Percentiles rank a stretch among this genome's conserved stretches.
phyloP scores from a whole-genome alignment of 2,113 vertebrate genomes.

The Erythrocercus mccallii region DNA sequence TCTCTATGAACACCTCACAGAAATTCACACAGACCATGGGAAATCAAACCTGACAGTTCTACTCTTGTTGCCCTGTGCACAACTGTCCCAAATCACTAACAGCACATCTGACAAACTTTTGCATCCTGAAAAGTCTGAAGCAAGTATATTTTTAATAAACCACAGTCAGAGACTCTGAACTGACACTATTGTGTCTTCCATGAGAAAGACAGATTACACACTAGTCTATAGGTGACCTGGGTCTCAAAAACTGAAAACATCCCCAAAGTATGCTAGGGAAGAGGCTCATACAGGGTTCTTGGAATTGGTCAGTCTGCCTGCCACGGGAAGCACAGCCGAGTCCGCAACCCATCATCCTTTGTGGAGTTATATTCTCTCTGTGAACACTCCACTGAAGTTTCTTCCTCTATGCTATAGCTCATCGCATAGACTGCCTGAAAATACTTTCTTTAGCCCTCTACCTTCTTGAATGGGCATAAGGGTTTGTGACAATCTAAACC shows the following conservation, averaged over 20 bases:
- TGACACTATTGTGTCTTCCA: neutral
- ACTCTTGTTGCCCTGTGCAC: fast-evolving
- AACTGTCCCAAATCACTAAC: neutral
- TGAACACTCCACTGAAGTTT: neutral
- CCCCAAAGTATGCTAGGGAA: neutral
- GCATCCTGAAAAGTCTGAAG: neutral
- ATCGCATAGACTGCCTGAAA: neutral
- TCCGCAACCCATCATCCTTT: neutral
- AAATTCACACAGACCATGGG: neutral
- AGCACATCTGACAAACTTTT: neutral
- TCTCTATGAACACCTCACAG: neutral
- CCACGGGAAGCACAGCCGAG: neutral
- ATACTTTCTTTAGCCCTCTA: neutral
- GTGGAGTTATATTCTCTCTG: neutral
- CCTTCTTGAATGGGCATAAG: neutral
- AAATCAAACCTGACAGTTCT: neutral
- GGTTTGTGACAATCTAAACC: neutral
- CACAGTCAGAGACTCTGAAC: neutral
- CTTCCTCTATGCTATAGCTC: neutral
- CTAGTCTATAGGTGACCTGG: neutral
- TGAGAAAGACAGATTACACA: neutral
- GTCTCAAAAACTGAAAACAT: neutral
- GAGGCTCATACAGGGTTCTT: neutral
- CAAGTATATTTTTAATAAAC: neutral
- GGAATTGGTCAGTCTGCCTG: neutral